Evolutionary conservation across 2,113 vertebrate genomes (phyloP), one percentile per base, ranked within the genome.

Genomic region (Vulpes ferrilata): DNA sequence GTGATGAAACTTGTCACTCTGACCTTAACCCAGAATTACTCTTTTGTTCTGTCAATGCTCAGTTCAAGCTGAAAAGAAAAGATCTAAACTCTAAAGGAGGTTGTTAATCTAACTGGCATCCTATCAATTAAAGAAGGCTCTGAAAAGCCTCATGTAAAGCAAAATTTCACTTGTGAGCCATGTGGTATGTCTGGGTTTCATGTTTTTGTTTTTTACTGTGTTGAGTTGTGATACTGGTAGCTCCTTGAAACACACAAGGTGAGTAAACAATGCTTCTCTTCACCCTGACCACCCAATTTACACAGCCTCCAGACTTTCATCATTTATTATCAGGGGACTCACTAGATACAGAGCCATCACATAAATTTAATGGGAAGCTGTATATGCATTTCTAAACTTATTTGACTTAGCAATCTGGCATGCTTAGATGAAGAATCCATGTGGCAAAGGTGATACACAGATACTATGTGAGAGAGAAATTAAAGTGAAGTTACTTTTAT

Each of bases 11-110:
- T 71, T 92, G 38, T 88, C 81, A 53, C 55, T 95, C 71, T 79
- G 64, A 67, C 88, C 85, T 96, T 79, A 97, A 81, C 38, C 93
- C 82, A 95, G 93, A 96, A 85, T 97, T 59, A 64, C 86, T 48
- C 48, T 38, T 81, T 69, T 88, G 19, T 78, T 95, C 62, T 79
- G 20, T 94, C 20, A 38, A 11, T 55, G 35, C 35, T 89, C 20
- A 69, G 60, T 30, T 79, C 73, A n/a, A n/a, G n/a, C 55, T 91
- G 38, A 92, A 90, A 81, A 32, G 60, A 90, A 96, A 55, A 85
- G 25, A 85, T 71, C 43, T 78, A 16, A 96, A 90, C 35, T 85
- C 64, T 81, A 74, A 78, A 92, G 73, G 79, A 91, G n/a, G 86
- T 15, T 19, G 1, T 94, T 87, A 84, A 5, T 96, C 53, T 73